Conservation (phyloP, 1,140 invertebrate genomes). For the Nasonia giraulti region DNA sequence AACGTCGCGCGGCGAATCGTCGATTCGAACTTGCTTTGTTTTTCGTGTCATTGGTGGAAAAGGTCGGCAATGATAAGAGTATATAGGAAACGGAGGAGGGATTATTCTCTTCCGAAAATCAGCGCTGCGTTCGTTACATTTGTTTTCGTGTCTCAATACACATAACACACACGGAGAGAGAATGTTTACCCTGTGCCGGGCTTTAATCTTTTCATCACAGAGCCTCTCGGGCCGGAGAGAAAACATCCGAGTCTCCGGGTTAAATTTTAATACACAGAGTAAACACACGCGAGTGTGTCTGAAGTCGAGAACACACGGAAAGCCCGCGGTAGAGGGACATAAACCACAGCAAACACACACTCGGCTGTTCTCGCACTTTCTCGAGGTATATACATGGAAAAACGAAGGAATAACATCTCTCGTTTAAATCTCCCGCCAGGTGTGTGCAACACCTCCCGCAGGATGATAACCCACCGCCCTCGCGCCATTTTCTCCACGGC, state of each 20-base stretch:
- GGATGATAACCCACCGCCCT: not conserved
- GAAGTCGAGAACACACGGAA: not conserved
- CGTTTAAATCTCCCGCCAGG: not conserved
- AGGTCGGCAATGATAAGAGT: too few relatives aligned
- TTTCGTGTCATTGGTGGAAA: too few relatives aligned
- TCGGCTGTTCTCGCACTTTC: too few relatives aligned
- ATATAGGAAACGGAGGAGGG: too few relatives aligned
- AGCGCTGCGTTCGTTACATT: not conserved
- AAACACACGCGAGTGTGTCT: not conserved
- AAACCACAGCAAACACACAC: not conserved
- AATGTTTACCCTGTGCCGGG: not conserved
- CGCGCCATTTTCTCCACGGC: slow-evolving; percentile 11
- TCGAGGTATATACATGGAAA: too few relatives aligned
- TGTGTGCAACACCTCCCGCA: not conserved
- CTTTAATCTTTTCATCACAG: too few relatives aligned
- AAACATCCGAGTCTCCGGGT: not conserved
- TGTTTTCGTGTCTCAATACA: not conserved
- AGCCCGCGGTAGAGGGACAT: not conserved
- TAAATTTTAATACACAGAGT: not conserved
- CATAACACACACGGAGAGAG: not conserved
- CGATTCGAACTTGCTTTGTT: too few relatives aligned
- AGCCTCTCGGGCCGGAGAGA: not conserved
- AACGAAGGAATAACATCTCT: too few relatives aligned
- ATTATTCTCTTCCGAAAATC: not conserved
- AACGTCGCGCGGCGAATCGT: too few relatives aligned